Evolutionary conservation across 2,113 vertebrate species (phyloP), one percentile per base, ranked within the genome.

Genomic region (Puffinus mauretanicus): DNA sequence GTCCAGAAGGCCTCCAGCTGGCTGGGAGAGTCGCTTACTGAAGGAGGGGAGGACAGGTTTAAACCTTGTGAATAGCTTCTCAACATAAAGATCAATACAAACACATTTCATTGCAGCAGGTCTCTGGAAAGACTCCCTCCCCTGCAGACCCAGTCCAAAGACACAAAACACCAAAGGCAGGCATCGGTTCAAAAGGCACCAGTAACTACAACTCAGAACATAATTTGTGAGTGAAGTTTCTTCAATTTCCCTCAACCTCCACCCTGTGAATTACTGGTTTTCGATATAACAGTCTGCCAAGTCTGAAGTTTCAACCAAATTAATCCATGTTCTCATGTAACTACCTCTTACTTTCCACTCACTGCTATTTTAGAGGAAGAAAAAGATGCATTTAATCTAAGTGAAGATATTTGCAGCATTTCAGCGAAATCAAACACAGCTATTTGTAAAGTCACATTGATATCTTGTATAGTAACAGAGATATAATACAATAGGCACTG

Each of bases 21-120:
- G 98, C 98, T 99, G 99, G 69, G 98, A 98, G 87, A 97, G 97
- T 96, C 99, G 98, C 98, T 99, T 99, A 98, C 99, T 99, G 98
- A 97, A 98, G 97, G 97, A 97, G 96, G 95, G 96, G 97, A 98
- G 98, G 96, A 98, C 95, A 98, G 96, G 96, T 98, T 98, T 98
- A 98, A 98, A 97, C 96, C 98, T 97, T 65, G 70, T 95, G 96
- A 97, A 97, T 88, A 96, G 96, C 81, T 96, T 97, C 89, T 97
- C 97, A 97, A 94, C 92, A 97, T 22, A 91, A 87, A 98, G 85
- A 96, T 86, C 94, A 97, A 92, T 57, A 97, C 78, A 98, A 92
- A 95, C 49, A 98, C 89, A 98, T 94, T 75, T 97, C 94, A 94
- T 29, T 91, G 92, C 92, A 97, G 93, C 30, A 96, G 27, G 34